Conservation (phyloP, 2,797 vertebrate species). For the Discoglossus pictus region DNA sequence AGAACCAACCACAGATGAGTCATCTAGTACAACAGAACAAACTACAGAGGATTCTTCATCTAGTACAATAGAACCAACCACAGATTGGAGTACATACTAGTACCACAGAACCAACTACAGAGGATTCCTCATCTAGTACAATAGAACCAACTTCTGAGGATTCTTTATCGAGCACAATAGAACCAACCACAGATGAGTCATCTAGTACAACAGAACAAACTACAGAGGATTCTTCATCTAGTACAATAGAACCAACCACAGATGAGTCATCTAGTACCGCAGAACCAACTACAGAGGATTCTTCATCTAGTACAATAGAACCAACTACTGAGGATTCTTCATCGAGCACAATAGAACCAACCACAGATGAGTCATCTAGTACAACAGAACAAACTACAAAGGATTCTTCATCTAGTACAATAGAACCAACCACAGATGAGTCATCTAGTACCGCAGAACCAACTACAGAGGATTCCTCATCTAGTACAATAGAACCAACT, state of each 20-base stretch:
- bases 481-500: neutral
- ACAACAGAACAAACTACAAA: neutral
- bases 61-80: no score
- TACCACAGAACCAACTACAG: neutral
- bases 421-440: no score
- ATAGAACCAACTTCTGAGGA: neutral
- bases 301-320: no score
- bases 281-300: no score
- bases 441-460: neutral
- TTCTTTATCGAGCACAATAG: no score
- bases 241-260: no score
- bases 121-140: neutral
- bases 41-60: no score
- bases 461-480: neutral
- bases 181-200: no score
- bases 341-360: neutral
- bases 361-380: neutral
- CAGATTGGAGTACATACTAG: neutral
- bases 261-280: neutral
- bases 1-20: neutral
- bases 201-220: no score
- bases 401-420: neutral
- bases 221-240: no score
- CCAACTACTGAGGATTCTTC: no score
- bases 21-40: neutral